Base-by-base conservation (phyloP, 2,113 vertebrate species). In the Acinonyx jubatus region DNA sequence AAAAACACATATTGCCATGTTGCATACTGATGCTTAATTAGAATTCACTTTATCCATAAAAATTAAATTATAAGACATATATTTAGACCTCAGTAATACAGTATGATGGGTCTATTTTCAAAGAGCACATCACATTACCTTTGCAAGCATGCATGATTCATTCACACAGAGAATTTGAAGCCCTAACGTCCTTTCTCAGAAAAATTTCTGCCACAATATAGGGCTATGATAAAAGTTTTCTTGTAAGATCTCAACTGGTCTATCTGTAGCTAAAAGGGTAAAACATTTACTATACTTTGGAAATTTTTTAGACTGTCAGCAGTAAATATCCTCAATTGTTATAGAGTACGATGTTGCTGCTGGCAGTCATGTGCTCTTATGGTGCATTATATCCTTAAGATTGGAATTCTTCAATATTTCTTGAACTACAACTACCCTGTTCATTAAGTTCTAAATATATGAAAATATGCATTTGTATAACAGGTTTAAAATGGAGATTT, bases 311-410 rank as follows among this genome's bases (percentile, higher is more conserved):
- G 61, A 27, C 41, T 0, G 5, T 85, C 38, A 94, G 76, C 52
- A 97, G 52, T 94, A 98, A 98, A 95, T 82, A 98, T 74, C 68
- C 85, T 96, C n/a, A 84, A 95, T 55, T 11, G 12, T 29, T 96
- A 0, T 15, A 94, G 15, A 66, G 0, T 78, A 3, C 19, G 31
- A 18, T n/a, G 1, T n/a, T 92, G 25, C 92, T 96, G 21, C 3
- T 87, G 83, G 57, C n/a, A 81, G 7, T 14, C 1, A 0, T 55
- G 94, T n/a, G 69, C 45, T 96, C 48, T 82, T 96, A 4, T 88
- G 36, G 29, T 97, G 71, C 96, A 93, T 95, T 95, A 95, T 89
- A 84, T 13, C 71, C 36, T 66, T 74, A 96, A 93, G 7, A 2
- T 84, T 31, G 97, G 18, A 97, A 78, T 33, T 78, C 23, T 83